Percentiles rank a stretch among this genome's conserved stretches.
Evolutionary conservation across 1,140 invertebrate genomes (phyloP).

Genomic region (Orussus abietinus): DNA sequence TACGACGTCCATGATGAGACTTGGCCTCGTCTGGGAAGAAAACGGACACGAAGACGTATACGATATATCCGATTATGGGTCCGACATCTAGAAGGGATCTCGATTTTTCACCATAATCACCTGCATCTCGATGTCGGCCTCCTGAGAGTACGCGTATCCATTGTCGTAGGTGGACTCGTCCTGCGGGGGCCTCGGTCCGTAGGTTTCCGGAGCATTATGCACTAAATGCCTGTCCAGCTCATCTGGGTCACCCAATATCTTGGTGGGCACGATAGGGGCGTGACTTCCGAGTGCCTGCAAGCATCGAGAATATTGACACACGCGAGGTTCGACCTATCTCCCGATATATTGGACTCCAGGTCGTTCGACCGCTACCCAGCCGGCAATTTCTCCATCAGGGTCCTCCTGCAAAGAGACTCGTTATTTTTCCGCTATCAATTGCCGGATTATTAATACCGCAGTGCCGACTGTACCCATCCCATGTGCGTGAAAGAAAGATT

Average conservation of each 20-base stretch:
- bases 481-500: too few relatives aligned
- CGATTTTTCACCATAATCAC: constrained; percentile 46
- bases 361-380: too few relatives aligned
- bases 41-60: constrained; percentile 3
- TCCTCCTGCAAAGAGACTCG: too few relatives aligned
- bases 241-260: constrained; percentile 78
- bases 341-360: too few relatives aligned
- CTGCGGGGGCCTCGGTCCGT: constrained; percentile 36
- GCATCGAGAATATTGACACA: too few relatives aligned
- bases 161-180: constrained; percentile 45
- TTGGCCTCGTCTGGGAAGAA: constrained; percentile 40
- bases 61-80: too few relatives aligned
- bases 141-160: constrained; percentile 48
- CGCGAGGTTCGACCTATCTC: too few relatives aligned
- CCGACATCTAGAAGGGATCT: too few relatives aligned
- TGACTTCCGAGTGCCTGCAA: constrained; percentile 65
- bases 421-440: too few relatives aligned
- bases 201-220: constrained; percentile 53
- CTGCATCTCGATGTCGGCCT: constrained; percentile 51
- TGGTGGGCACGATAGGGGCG: constrained; percentile 79
- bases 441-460: too few relatives aligned
- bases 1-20: constrained; percentile 54
- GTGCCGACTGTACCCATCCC: too few relatives aligned
- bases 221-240: constrained; percentile 82
- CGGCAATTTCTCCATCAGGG: too few relatives aligned